Conservation (phyloP, 2,113 vertebrate genomes). For the Rhinolophus ferrumequinum region DNA sequence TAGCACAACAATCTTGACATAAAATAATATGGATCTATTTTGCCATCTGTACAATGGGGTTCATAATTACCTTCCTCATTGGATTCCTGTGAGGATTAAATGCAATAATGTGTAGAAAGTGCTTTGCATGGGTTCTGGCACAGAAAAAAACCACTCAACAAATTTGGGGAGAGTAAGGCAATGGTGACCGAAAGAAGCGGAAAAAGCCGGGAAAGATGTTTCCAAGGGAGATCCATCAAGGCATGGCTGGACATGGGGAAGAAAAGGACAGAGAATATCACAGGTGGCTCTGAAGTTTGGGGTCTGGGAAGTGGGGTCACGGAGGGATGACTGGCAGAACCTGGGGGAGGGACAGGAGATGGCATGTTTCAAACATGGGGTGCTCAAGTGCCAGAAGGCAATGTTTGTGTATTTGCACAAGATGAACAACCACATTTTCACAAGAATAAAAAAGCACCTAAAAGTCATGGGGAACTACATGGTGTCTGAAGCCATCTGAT, state of each 20-base stretch:
- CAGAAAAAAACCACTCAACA: not conserved
- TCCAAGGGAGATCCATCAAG: not conserved
- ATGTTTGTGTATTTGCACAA: not conserved
- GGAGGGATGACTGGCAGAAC: not conserved
- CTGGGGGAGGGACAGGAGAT: not conserved
- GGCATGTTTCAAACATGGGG: not conserved
- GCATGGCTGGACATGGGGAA: not conserved
- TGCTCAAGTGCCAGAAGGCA: not conserved
- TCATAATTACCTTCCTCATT: not conserved
- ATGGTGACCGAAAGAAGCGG: not conserved
- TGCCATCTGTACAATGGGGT: not conserved
- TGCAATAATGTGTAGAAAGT: not conserved
- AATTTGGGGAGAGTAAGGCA: not conserved
- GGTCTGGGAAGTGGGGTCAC: not conserved
- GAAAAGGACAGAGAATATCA: not conserved
- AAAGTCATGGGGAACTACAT: not conserved
- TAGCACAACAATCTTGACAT: not conserved
- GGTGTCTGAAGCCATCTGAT: not conserved
- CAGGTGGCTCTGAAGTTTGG: not conserved
- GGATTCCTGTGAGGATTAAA: not conserved
- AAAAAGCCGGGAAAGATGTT: not conserved
- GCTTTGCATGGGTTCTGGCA: not conserved
- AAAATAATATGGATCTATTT: not conserved
- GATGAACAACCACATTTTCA: not conserved
- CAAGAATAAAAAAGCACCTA: constrained; percentile 7